Percentiles rank a stretch among this genome's conserved stretches.
Conservation (phyloP, 2,888 invertebrate species). For the Odontocolon sp. region DNA sequence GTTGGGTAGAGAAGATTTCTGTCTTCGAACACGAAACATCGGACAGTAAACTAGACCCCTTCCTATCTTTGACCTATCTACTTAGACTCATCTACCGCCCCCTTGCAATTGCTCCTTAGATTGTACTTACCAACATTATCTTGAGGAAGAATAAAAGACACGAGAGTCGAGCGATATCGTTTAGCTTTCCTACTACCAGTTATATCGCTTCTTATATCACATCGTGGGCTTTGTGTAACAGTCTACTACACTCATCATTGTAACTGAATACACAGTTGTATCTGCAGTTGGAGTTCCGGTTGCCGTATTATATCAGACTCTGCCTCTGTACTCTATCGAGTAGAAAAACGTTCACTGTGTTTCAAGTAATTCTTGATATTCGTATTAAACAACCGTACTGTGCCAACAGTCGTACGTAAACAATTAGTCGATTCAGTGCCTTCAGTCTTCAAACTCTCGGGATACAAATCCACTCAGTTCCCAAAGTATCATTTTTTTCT, state of each 20-base stretch:
- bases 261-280: slow-evolving; percentile 5
- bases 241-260: slow-evolving; percentile 12
- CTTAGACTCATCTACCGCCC: slow-evolving; percentile 1
- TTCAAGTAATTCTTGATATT: slow-evolving; percentile 31
- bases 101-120: slow-evolving; percentile 36
- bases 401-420: slow-evolving; percentile 27
- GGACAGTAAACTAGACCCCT: not conserved
- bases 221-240: slow-evolving; percentile 32
- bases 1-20: slow-evolving; percentile 25
- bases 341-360: slow-evolving; percentile 37
- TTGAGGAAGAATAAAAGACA: slow-evolving; percentile 14
- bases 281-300: not conserved
- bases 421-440: slow-evolving; percentile 27
- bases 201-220: slow-evolving; percentile 31
- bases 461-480: not conserved
- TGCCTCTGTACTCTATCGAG: slow-evolving; percentile 1
- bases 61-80: slow-evolving; percentile 20
- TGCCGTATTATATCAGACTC: not conserved
- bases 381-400: slow-evolving; percentile 11
- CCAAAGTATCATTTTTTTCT: not conserved
- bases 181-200: slow-evolving; percentile 27
- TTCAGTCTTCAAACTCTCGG: not conserved
- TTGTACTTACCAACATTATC: slow-evolving; percentile 21
- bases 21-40: slow-evolving; percentile 29
- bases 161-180: slow-evolving; percentile 33